Base-by-base conservation (phyloP, 2,113 vertebrate genomes). In the Etheostoma spectabile region DNA sequence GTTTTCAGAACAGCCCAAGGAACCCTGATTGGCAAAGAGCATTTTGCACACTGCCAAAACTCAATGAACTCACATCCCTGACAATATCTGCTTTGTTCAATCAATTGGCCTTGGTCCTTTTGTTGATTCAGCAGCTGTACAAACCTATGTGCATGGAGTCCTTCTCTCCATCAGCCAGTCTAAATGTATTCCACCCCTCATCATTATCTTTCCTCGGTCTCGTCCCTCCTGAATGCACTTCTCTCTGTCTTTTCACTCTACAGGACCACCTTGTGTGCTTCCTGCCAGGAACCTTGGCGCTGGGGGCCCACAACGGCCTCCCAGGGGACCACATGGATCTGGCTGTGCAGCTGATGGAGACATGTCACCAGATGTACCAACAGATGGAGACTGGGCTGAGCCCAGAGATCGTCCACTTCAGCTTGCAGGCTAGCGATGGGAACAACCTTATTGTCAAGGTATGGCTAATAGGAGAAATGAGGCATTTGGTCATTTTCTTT, bases 211-310 rank as follows among this genome's bases (percentile, higher is more conserved):
- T 73, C 21, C 48, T 66, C 59, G 14, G 19, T 33, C 6, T 19
- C 6, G 5, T 70, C 42, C 69, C 18, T 60, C 49, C 55, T 61
- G 6, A 77, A 49, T 38, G 33, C n/a, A 0, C 53, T 13, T 65
- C 24, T 64, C 21, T 68, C 15, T 42, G 38, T 46, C 59, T 22
- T 18, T 7, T 59, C 42, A 1, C 60, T 30, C 82, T 76, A 2
- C 93, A 99, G 98, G 98, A 99, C 94, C 98, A 99, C 93, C 92
- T 99, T 86, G 98, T 99, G 77, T 99, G 98, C 90, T 99, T 99
- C 92, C 93, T 99, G 89, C 98, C 98, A 0, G 98, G 98, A 13
- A 98, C 97, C 0, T 91, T 99, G 90, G 98, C 98, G 0, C 91
- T 99, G 33, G 98, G 98, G 6, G 96, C 94, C 71, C 97, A 99